Evolutionary conservation across 1,140 invertebrate species (phyloP).

Genomic region (Mizuhopecten yessoensis): DNA sequence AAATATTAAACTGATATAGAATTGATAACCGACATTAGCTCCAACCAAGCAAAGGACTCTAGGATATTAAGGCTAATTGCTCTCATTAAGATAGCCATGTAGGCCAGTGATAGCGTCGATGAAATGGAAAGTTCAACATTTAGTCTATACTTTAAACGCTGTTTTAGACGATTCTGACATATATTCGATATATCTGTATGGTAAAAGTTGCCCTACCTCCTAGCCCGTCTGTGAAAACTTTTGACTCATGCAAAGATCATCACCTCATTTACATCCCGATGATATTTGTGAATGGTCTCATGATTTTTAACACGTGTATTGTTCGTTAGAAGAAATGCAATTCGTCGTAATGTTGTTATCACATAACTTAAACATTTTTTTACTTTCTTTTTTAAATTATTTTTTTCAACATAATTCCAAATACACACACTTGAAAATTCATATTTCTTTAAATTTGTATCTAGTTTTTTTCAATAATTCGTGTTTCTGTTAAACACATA

Average conservation of each 20-base stretch:
- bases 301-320: neutral
- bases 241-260: constrained; percentile 47
- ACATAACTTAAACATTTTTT: neutral
- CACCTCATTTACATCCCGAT: neutral
- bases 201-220: neutral
- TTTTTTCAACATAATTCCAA: too few species aligned
- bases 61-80: constrained; percentile 52
- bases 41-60: constrained; percentile 47
- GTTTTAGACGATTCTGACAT: constrained; percentile 1
- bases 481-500: too few species aligned
- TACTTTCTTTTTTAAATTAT: too few species aligned
- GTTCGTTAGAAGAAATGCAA: neutral
- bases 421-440: too few species aligned
- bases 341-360: neutral
- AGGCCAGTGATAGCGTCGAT: constrained; percentile 47
- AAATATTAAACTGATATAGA: constrained; percentile 65
- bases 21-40: constrained; percentile 60
- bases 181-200: neutral
- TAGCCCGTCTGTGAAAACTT: neutral
- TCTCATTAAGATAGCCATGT: constrained; percentile 57
- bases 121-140: constrained; percentile 51
- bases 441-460: too few species aligned
- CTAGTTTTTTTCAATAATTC: too few species aligned
- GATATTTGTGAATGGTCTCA: constrained; percentile 20
- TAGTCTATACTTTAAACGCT: neutral